phyloP scores from a whole-genome alignment of 1,140 invertebrate genomes.

The Melanaphis sacchari region DNA sequence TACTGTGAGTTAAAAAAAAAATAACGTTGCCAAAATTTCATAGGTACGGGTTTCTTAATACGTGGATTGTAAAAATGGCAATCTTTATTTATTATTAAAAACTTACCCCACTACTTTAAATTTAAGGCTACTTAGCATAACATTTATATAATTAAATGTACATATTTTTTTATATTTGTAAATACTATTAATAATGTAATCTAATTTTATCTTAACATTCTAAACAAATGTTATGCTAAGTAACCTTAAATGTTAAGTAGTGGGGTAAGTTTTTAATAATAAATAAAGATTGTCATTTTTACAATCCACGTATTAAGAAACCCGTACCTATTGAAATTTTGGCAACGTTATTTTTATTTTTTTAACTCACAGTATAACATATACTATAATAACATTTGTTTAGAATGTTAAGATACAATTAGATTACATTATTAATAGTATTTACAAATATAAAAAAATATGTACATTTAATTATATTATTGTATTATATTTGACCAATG shows the following conservation, averaged over 20 bases:
- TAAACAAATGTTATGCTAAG: neutral
- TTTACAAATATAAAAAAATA: neutral
- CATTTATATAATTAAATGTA: neutral
- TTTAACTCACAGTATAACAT: neutral
- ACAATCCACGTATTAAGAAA: neutral
- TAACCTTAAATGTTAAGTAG: neutral
- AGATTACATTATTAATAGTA: neutral
- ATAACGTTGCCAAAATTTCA: slow-evolving; percentile 19
- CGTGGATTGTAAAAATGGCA: neutral
- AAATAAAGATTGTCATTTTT: neutral
- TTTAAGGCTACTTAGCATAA: neutral
- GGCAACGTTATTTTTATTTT: slow-evolving; percentile 17
- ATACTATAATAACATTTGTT: neutral
- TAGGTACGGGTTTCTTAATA: neutral
- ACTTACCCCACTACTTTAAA: neutral
- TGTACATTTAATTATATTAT: neutral
- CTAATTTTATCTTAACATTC: neutral
- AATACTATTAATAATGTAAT: neutral
- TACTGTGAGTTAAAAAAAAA: neutral
- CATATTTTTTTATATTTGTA: neutral
- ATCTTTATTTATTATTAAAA: neutral
- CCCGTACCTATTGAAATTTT: neutral
- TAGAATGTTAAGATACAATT: neutral
- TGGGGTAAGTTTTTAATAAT: neutral
- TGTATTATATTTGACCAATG: neutral